Percentiles rank a stretch among this genome's conserved stretches.
phyloP scores from a whole-genome alignment of 2,888 invertebrate genomes.

The Pseudolycoriella hygida region DNA sequence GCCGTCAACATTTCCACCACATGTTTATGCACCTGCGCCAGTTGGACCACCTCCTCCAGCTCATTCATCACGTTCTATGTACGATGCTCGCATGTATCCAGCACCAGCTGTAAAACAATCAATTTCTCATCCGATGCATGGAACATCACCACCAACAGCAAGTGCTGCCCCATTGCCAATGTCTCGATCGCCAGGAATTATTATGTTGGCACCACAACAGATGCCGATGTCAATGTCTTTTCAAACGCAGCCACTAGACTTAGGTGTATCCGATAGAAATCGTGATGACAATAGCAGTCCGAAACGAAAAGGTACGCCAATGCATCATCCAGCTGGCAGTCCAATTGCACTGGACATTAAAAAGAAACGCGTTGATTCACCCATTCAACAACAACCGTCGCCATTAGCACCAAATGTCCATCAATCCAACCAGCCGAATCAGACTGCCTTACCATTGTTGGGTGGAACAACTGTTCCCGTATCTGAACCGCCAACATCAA shows the following conservation, averaged over 20 bases:
- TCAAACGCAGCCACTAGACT: conserved; percentile 63
- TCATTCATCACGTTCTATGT: conserved; percentile 25
- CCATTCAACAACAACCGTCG: conserved; percentile 18
- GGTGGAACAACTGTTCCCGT: neutral
- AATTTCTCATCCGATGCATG: conserved; percentile 23
- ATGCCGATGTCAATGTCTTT: conserved; percentile 32
- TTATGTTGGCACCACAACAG: conserved; percentile 17
- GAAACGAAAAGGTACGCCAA: conserved; percentile 41
- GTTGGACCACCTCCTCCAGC: conserved; percentile 38
- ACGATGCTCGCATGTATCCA: conserved; percentile 29
- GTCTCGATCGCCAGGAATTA: conserved; percentile 7
- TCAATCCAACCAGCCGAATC: conserved; percentile 10
- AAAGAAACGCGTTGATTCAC: conserved; percentile 39
- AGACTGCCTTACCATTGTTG: conserved; percentile 8
- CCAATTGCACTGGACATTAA: conserved; percentile 41
- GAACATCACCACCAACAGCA: conserved; percentile 31
- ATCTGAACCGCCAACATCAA: neutral
- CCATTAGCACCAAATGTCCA: conserved; percentile 12
- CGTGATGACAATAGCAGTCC: conserved; percentile 30
- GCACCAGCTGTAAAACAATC: conserved; percentile 33
- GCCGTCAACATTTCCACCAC: conserved; percentile 23
- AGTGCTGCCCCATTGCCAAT: conserved; percentile 27
- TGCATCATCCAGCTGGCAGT: conserved; percentile 29
- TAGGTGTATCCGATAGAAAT: conserved; percentile 41
- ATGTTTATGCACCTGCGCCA: conserved; percentile 32